Base-by-base conservation (phyloP, 2,888 invertebrate genomes). In the Zele albiditarsus region DNA sequence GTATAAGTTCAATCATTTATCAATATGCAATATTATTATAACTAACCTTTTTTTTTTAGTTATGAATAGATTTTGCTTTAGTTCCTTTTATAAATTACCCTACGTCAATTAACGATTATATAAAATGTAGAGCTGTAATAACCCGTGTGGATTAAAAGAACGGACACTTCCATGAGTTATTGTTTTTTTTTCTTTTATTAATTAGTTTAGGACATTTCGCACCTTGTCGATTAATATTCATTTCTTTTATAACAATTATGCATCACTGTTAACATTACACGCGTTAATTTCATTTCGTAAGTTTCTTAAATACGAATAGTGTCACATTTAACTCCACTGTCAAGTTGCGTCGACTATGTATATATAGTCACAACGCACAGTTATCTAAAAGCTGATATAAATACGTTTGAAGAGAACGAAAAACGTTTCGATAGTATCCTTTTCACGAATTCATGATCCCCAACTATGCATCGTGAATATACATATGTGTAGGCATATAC, bases 51-150 rank as follows among this genome's bases (percentile, higher is more conserved):
- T 85, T 84, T 83, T 85, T 82, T 87, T 86, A 88, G 87, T 86
- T 88, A 88, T 87, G 87, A 87, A 87, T 87, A 87, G 86, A 87
- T 85, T 83, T 79, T 83, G 78, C 72, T 78, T n/a, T n/a, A n/a
- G 74, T 67, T 76, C 38, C 67, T 75, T 78, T 77, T 62, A 78
- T 85, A 83, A 81, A 80, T 86, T 81, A 86, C 87, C 87, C 86
- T 87, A 88, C 89, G 89, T 88, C 86, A 85, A 89, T 87, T 88
- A 87, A 86, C 85, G 85, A 83, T 86, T 86, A 87, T 83, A 85
- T 84, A 82, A 86, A 82, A 82, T 82, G 84, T 82, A 82, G 82
- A 84, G 83, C 83, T 84, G 82, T 16, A 46, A 28, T 84, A 81
- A 75, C 79, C 82, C 82, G 82, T 82, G 76, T 82, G 82, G 81